phyloP scores from a whole-genome alignment of 1,140 invertebrate genomes.

The Trichogramma pretiosum region DNA sequence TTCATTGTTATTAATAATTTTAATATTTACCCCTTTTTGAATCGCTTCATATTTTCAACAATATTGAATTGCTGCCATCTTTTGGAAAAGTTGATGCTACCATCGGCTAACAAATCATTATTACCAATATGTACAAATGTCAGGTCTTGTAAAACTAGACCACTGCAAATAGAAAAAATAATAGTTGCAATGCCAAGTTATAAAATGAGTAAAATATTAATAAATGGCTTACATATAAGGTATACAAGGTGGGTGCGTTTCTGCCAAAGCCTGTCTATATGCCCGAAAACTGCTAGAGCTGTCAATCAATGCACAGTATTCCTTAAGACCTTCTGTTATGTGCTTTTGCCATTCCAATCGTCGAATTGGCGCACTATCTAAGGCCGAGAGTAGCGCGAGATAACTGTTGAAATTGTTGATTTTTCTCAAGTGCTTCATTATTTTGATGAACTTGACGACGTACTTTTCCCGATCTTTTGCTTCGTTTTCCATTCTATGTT shows the following conservation, averaged over 20 bases:
- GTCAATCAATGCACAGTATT: conserved; percentile 92
- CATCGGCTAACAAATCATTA: conserved; percentile 76
- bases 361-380: conserved; percentile 92
- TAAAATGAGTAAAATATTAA: not conserved
- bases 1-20: not conserved
- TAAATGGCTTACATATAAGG: conserved; percentile 93
- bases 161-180: conserved; percentile 55
- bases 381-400: conserved; percentile 87
- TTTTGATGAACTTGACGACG: conserved; percentile 95
- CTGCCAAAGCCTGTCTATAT: conserved; percentile 85
- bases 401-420: conserved; percentile 99
- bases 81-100: conserved; percentile 92
- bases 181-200: not conserved
- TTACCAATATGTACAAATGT: conserved; percentile 99
- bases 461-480: conserved; percentile 92
- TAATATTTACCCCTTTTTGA: conserved; percentile 76
- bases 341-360: conserved; percentile 91
- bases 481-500: conserved; percentile 67
- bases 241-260: conserved; percentile 93
- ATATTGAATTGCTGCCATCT: conserved; percentile 97
- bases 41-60: conserved; percentile 94
- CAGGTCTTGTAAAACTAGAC: conserved; percentile 94
- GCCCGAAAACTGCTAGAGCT: conserved; percentile 91
- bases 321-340: conserved; percentile 84
- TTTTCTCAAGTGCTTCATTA: conserved; percentile 95